Evolutionary conservation across 2,113 vertebrate species (phyloP), one percentile per base, ranked within the genome.

Genomic region (Hippopotamus amphibius): DNA sequence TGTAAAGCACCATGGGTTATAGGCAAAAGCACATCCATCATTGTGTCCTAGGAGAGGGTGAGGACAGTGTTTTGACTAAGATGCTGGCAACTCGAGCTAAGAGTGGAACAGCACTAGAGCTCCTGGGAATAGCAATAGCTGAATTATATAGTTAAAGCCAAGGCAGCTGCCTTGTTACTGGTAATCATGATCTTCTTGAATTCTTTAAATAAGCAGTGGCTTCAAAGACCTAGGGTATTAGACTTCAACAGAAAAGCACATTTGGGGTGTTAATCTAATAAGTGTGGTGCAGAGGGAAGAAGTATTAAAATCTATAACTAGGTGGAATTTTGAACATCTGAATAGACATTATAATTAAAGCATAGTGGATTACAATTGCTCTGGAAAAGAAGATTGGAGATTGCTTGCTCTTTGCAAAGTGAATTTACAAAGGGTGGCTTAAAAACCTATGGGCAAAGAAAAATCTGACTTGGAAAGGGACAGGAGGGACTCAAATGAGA

Each of bases 251-350:
- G 97, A 97, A 97, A 97, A 96, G 63, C 50, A 96, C 92, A 96
- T 94, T 97, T 97, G 90, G 76, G 71, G 95, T 97, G 97, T 97
- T 97, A 97, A 96, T 96, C 79, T 88, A 97, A 97, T 97, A 97
- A 97, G 92, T 96, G 79, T 66, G 71, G 95, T 92, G 76, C 95
- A 97, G 88, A 88, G 77, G 96, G 95, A 97, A 97, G 93, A 96
- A 94, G 84, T 97, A 98, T 98, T 98, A 96, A 97, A 97, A 95
- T 96, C 96, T 92, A 82, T 96, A 98, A 97, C 89, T 96, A 85
- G 97, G 95, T 96, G 92, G 96, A 90, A 96, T 96, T 97, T 95
- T 90, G 93, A 97, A 86, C 87, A 96, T 97, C 84, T 96, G 96
- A 97, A 95, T 95, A 97, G 97, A 93, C 84, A 95, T 55, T 94